Base-by-base conservation (phyloP, 2,888 invertebrate species). In the Augiades crinisus region DNA sequence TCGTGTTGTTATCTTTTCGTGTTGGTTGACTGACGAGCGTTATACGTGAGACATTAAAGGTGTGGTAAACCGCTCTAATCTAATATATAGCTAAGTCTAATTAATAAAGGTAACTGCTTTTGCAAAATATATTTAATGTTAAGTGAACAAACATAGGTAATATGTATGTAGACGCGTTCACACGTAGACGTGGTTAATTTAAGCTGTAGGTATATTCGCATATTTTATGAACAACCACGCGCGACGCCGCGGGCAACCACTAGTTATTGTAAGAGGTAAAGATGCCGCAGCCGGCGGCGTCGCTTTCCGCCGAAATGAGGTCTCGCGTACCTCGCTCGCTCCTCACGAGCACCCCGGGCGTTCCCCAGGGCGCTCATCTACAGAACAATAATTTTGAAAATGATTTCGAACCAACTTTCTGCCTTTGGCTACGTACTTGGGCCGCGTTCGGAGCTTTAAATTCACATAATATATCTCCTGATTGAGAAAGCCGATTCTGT, bases 311-410 rank as follows among this genome's bases (percentile, higher is more conserved):
- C 57, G 58, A 47, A 40, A 47, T 16, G 37, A 27, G 50, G 54
- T 7, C 24, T 33, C 51, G 51, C 22, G 53, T 54, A 55, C 40
- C 27, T 17, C 56, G 60, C 58, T 36, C 41, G 40, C 37, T 57
- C 58, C 58, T 59, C 61, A 17, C 72, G 65, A 66, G 63, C 68
- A 61, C 78, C 79, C 62, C 67, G 54, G 72, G 81, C 76, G 50
- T 64, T 62, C 31, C 61, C 81, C 64, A 61, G 64, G 75, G 81
- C 75, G 62, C 68, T 81, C 81, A 78, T 83, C 81, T 77, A 72
- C 80, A 78, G 81, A 81, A 83, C 83, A 83, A 82, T 82, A 75
- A 81, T 83, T 83, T 78, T 70, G 78, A 77, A 82, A 82, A 84
- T 83, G 78, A 84, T 83, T 81, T 76, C 70, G 78, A 78, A 75